Base-by-base conservation (phyloP, 2,888 invertebrate species). In the Megastigmus dorsalis region DNA sequence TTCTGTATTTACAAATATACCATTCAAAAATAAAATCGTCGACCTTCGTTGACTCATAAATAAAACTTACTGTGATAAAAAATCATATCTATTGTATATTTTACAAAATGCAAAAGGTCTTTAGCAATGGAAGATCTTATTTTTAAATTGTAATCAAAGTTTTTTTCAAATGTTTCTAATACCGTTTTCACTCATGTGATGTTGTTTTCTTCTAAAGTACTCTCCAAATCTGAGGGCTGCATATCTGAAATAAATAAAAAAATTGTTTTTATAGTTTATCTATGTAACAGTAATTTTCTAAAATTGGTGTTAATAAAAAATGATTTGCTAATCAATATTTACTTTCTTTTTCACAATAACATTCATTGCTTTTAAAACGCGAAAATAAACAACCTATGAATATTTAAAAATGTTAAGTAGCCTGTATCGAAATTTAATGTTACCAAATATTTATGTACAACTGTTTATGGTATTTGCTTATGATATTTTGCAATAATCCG, bases 171-270 rank as follows among this genome's bases (percentile, higher is more conserved):
- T 54, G 41, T 72, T 73, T 13, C 67, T 75, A 65, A 73, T 18
- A 28, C 69, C 73, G 33, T 60, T 67, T 23, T 63, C 67, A 54
- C 18, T 67, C 13, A 23, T 30, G 23, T 54, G 7, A 38, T 66
- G 9, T 45, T 65, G 33, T 88, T 93, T 94, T 79, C 90, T 90
- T 69, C 91, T 90, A 84, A 92, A 92, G 89, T 95, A 95, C 87
- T 94, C 93, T 77, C 92, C 90, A 76, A 95, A 90, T 79, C 95
- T 91, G 80, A 92, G 89, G 83, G 91, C 91, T 62, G 94, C 94
- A 88, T 93, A 95, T 79, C 92, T 92, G 84, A 77, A 90, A 89
- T 81, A 77, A 69, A 60, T 60, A 28, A 38, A 60, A 36, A 18
- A 36, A 36, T 38, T 38, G 2, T 28, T n/a, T n/a, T 50, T 15